Evolutionary conservation across 1,140 invertebrate species (phyloP), one percentile per base, ranked within the genome.

Genomic region (Pissodes strobi): DNA sequence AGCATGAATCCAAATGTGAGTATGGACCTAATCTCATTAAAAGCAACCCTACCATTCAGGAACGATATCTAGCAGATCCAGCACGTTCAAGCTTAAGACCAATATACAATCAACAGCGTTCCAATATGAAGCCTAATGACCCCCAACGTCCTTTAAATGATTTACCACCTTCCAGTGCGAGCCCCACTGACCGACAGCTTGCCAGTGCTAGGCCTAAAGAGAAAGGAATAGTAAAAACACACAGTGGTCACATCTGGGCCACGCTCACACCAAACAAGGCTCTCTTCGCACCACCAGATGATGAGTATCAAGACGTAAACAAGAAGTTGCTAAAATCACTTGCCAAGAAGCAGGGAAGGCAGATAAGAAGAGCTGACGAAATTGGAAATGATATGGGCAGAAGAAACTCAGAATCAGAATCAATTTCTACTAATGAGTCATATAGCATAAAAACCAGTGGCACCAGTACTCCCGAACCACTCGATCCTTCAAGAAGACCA

Each of bases 171-270:
- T 9, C 25, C 25, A 27, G 25, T 9, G 25, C 9, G 9, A 27
- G 9, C 3, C 25, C n/a, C n/a, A n/a, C n/a, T n/a, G n/a, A n/a
- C n/a, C n/a, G n/a, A 43, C 39, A 10, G 39, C 9, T 6, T n/a
- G 5, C 39, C 9, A 48, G 15, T 48, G 15, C 6, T 6, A 52
- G 21, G 18, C 49, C 51, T 15, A 70, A 69, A 25, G 45, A 65
- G 10, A 68, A 69, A 41, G 75, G 75, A 1, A 62, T 77, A 8
- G 72, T 77, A 4, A 39, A 70, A 52, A 77, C 74, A 0, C 70
- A 72, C 30, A 68, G 72, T 0, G 74, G 76, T 0, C 74, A 75
- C 37, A 65, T 73, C 23, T 77, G 69, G 55, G 74, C 69, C 10
- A 77, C 74, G 1, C 70, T 77, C 22, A 75, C 70, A 5, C 71